Conservation (phyloP, 2,888 invertebrate genomes). For the Drosophila mulleri region DNA sequence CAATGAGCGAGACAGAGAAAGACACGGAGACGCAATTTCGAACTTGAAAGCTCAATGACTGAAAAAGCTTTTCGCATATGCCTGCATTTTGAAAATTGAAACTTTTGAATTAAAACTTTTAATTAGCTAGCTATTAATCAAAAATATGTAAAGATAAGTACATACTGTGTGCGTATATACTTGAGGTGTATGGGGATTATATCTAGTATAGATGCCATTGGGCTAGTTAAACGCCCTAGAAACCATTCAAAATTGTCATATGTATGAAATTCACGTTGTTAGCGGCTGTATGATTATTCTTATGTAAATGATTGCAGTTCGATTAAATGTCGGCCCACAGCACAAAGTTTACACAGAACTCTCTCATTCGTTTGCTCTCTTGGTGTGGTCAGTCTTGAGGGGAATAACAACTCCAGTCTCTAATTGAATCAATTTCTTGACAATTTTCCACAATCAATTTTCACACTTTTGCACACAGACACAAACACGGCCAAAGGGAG, state of each 20-base stretch:
- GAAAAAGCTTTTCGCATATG: conserved; percentile 25
- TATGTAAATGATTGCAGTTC: conserved; percentile 35
- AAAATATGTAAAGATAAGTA: conserved; percentile 16
- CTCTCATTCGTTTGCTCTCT: conserved; percentile 4
- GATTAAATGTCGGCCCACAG: not conserved
- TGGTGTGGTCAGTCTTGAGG: not conserved
- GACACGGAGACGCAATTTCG: conserved; percentile 7
- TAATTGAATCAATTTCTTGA: conserved; percentile 13
- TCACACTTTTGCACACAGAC: conserved; percentile 36
- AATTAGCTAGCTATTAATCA: conserved; percentile 16
- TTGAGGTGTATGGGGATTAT: not conserved
- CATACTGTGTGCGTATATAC: conserved; percentile 3
- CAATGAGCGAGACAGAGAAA: not conserved
- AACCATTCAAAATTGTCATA: not conserved
- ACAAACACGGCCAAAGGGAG: not conserved
- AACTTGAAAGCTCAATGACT: conserved; percentile 42
- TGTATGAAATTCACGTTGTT: conserved; percentile 4
- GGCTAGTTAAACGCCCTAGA: conserved; percentile 15
- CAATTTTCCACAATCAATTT: conserved; percentile 37
- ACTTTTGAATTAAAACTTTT: conserved; percentile 28
- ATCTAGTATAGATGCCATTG: conserved; percentile 17
- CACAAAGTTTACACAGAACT: conserved; percentile 11
- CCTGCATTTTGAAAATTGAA: conserved; percentile 17
- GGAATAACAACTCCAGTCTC: conserved; percentile 4
- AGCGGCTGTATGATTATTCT: conserved; percentile 8